Evolutionary conservation across 37 sponge, comb jelly and placozoan genomes (phyloP).

Genomic region (Chondrilla cf. caribensis): DNA sequence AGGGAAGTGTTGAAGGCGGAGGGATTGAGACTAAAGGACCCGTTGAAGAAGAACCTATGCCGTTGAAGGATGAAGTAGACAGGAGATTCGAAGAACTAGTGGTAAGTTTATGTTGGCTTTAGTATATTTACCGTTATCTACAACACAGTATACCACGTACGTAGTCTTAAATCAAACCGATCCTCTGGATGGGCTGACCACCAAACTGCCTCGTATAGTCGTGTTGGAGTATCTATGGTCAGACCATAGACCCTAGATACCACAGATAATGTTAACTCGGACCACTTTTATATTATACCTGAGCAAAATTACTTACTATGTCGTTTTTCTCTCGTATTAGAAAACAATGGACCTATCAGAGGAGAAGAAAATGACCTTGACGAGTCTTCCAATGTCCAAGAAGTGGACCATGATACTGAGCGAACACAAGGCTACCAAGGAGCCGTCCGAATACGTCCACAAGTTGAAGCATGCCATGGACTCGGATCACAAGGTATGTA

Average conservation of each 20-base stretch:
- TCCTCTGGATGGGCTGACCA: too few species aligned
- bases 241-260: too few species aligned
- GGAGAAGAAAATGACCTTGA: constrained; percentile 40
- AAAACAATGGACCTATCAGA: constrained; percentile 72
- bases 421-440: not conserved
- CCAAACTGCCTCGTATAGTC: too few species aligned
- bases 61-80: constrained; percentile 34
- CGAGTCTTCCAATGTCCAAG: constrained; percentile 53
- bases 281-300: too few species aligned
- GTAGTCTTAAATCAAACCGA: too few species aligned
- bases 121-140: too few species aligned
- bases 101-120: too few species aligned
- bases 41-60: not conserved
- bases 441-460: constrained; percentile 34
- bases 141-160: too few species aligned
- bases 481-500: constrained; percentile 27
- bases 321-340: too few species aligned
- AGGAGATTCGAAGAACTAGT: constrained; percentile 30
- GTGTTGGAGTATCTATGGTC: too few species aligned
- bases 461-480: constrained; percentile 50
- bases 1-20: not conserved
- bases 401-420: constrained; percentile 60
- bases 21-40: not conserved
- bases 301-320: too few species aligned
- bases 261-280: too few species aligned